These are phyloP conservation scores for Corydoras sp. DNA, from an alignment of 2,113 vertebrate species.

Conservation along the genomic window DNA sequence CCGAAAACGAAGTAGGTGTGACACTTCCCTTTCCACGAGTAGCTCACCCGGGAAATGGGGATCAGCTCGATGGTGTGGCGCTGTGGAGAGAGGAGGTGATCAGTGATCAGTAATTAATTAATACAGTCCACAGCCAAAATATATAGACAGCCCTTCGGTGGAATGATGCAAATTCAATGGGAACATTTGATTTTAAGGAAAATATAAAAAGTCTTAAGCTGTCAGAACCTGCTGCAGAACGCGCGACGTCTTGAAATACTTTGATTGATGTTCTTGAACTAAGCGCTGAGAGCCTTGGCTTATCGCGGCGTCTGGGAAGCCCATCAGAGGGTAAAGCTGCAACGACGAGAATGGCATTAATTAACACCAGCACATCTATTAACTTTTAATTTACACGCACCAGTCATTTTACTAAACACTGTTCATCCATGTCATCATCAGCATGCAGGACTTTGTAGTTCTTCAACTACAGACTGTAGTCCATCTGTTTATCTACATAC, in stretches of 20 bases:
- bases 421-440: no score
- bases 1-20: slow-evolving; percentile 66
- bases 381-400: no score
- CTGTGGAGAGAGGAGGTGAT: slow-evolving; percentile 49
- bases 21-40: slow-evolving; percentile 63
- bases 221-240: slow-evolving; percentile 70
- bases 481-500: no score
- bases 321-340: slow-evolving; percentile 64
- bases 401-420: no score
- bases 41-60: slow-evolving; percentile 67
- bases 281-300: slow-evolving; percentile 60
- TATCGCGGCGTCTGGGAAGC: slow-evolving; percentile 61
- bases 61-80: slow-evolving; percentile 72
- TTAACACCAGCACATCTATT: not conserved
- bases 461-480: no score
- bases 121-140: no score
- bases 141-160: no score
- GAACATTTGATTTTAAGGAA: not conserved
- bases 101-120: no score
- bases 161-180: not conserved
- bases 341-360: slow-evolving; percentile 7
- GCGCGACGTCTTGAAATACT: slow-evolving; percentile 54
- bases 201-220: not conserved
- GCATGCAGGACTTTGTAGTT: no score
- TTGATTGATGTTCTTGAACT: slow-evolving; percentile 63